phyloP scores from a whole-genome alignment of 2,797 vertebrate species.

The Tragopan temminckii region DNA sequence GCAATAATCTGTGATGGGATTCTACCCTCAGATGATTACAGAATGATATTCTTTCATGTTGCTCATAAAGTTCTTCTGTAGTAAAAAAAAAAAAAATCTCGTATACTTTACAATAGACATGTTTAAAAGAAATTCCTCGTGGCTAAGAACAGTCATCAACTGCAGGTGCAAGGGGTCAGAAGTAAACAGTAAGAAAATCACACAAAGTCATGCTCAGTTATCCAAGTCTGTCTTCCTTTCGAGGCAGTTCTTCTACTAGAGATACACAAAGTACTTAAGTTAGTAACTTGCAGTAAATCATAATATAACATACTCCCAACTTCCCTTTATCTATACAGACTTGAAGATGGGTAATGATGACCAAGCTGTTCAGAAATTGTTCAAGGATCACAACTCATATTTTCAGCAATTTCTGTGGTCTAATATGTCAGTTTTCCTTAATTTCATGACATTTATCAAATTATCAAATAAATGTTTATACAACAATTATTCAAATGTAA shows the following conservation, averaged over 20 bases:
- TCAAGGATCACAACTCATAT: neutral
- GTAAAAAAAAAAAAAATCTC: neutral
- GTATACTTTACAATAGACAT: neutral
- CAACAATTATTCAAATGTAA: neutral
- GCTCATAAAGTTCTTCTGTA: neutral
- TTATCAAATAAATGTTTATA: neutral
- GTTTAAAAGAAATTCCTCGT: neutral
- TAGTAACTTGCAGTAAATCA: neutral
- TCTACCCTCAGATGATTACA: neutral
- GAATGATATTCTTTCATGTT: neutral
- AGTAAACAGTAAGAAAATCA: neutral
- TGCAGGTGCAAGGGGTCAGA: neutral
- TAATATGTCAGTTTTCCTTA: neutral
- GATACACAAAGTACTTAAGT: neutral
- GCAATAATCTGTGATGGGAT: neutral
- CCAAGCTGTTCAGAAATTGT: neutral
- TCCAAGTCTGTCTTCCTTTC: neutral
- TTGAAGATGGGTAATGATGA: neutral
- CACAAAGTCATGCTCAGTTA: neutral
- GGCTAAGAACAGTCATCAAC: neutral
- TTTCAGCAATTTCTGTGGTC: neutral
- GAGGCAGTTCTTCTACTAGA: neutral
- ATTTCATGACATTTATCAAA: neutral
- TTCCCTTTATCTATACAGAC: neutral
- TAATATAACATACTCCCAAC: no score